Conservation (phyloP, 1,140 invertebrate species). For the Brachionus manjavacas region DNA sequence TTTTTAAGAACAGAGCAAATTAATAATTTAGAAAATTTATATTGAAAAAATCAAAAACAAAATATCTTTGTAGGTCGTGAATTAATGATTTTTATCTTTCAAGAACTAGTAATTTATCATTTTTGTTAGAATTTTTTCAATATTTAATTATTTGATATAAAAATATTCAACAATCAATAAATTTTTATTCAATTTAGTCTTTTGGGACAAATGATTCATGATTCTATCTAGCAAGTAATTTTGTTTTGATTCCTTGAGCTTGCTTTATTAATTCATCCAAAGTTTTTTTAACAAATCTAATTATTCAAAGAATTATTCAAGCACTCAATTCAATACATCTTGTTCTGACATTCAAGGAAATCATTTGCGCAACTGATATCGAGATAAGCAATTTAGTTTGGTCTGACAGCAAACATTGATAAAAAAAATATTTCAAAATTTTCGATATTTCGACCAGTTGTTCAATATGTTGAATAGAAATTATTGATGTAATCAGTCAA, state of each 20-base stretch:
- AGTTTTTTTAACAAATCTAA: neutral
- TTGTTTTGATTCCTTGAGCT: neutral
- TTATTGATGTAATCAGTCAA: neutral
- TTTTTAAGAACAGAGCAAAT: too few relatives aligned
- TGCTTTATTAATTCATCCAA: neutral
- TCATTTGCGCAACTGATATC: neutral
- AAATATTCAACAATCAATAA: too few relatives aligned
- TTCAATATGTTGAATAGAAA: neutral
- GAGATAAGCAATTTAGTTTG: neutral
- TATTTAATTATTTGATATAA: too few relatives aligned
- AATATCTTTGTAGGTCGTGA: too few relatives aligned
- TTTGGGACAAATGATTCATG: neutral
- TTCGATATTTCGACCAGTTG: neutral
- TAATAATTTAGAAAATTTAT: too few relatives aligned
- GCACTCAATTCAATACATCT: neutral
- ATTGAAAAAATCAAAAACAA: too few relatives aligned
- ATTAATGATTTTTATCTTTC: too few relatives aligned
- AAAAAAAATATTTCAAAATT: neutral
- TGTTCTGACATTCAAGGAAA: neutral
- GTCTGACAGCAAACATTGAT: neutral
- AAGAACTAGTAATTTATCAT: too few relatives aligned
- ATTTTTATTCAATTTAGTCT: neutral
- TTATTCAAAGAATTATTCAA: neutral
- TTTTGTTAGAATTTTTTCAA: too few relatives aligned
- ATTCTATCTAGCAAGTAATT: too few relatives aligned